Evolutionary conservation across 2,888 invertebrate genomes (phyloP).

Genomic region (Nemapogon koenigi): DNA sequence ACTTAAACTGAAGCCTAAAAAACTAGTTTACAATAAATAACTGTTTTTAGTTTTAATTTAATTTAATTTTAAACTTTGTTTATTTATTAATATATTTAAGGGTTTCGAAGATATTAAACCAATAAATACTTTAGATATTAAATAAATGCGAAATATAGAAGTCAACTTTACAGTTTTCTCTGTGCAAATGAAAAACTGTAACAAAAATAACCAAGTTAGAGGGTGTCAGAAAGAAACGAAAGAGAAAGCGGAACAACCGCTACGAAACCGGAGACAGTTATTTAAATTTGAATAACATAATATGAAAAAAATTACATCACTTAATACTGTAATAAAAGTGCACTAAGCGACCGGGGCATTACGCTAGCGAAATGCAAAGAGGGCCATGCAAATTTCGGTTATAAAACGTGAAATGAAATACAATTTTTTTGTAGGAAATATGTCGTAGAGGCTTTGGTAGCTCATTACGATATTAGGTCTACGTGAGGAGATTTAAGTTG

Average conservation of each 20-base stretch:
- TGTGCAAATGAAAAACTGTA: constrained; percentile 41
- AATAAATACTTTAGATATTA: too few species aligned
- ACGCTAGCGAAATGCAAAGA: constrained; percentile 53
- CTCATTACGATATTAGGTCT: constrained; percentile 58
- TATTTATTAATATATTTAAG: too few species aligned
- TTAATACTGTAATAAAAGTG: constrained; percentile 67
- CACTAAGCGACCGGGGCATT: constrained; percentile 64
- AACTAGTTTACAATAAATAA: too few species aligned
- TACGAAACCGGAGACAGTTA: constrained; percentile 65
- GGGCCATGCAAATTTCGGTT: constrained; percentile 58
- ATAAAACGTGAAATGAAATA: constrained; percentile 65
- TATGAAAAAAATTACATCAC: constrained; percentile 68
- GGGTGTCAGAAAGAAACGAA: constrained; percentile 55
- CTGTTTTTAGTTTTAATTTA: too few species aligned
- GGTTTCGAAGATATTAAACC: too few species aligned
- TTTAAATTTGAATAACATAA: constrained; percentile 69
- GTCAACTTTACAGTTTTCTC: constrained; percentile 26
- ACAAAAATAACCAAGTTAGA: constrained; percentile 55
- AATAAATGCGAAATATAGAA: too few species aligned
- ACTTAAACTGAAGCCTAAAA: too few species aligned
- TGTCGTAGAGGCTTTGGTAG: constrained; percentile 46
- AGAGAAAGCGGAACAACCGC: constrained; percentile 45
- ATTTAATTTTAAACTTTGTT: too few species aligned
- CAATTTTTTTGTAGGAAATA: constrained; percentile 53
- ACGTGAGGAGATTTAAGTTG: constrained; percentile 55